Evolutionary conservation across 2,113 vertebrate species (phyloP), one percentile per base, ranked within the genome.

Genomic region (Asarcornis scutulata): DNA sequence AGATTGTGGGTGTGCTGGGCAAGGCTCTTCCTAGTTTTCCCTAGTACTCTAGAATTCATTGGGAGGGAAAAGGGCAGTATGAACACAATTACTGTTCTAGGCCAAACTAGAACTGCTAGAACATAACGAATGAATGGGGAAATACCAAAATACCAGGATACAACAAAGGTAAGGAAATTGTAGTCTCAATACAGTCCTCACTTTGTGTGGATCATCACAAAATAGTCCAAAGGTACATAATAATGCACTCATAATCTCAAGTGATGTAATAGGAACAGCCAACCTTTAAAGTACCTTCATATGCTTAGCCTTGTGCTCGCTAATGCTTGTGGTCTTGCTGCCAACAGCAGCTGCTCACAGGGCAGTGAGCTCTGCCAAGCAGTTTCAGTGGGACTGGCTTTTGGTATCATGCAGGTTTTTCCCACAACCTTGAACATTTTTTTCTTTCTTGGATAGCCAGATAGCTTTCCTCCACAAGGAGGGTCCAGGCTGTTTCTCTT

Each of bases 131-230:
- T 7, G 3, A 59, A 55, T 96, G 77, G 9, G 92, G 94, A 91
- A 86, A 77, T 87, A 50, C 77, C 83, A 68, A 91, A 96, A 79
- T 93, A 91, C 55, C 86, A 89, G 53, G 83, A 94, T 67, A 69
- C 78, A 66, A 15, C 58, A 92, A 93, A 97, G 95, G 95, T 96
- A 96, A 97, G 93, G 92, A 93, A 85, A 71, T 18, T 36, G 31
- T 1, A 75, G 83, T 80, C 29, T 95, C 9, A 1, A 38, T 88
- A 52, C 31, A 69, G 52, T 88, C 34, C 64, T 91, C 52, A 11
- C 89, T 71, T 77, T 56, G 22, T 95, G 25, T 50, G 80, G 46
- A 27, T 88, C 74, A 66, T 87, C 46, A 64, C 40, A 27, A 82
- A 78, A 16, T 27, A 74, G 18, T 44, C n/a, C 13, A 59, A 20